Evolutionary conservation across 2,888 invertebrate species (phyloP).

Genomic region (Sympetrum striolatum): DNA sequence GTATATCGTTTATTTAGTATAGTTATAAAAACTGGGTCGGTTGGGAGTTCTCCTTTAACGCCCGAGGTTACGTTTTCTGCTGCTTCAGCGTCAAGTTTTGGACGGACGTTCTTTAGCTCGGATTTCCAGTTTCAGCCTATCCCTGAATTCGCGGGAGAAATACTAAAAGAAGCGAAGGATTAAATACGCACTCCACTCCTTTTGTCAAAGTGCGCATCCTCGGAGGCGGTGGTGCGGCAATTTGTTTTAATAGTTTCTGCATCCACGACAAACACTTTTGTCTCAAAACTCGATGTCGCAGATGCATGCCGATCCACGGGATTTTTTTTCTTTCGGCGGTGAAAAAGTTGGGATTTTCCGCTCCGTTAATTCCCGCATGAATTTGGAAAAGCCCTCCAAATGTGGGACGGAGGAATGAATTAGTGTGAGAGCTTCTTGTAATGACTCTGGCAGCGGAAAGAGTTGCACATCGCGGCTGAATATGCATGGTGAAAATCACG

Average conservation of each 20-base stretch:
- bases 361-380: neutral
- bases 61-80: too few relatives aligned
- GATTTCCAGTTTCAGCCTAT: too few relatives aligned
- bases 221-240: neutral
- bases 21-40: too few relatives aligned
- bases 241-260: neutral
- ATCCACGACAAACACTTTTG: neutral
- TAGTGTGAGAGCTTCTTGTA: neutral
- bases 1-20: too few relatives aligned
- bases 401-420: neutral
- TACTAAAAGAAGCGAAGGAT: neutral
- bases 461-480: too few relatives aligned
- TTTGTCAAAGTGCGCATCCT: too few relatives aligned
- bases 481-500: too few relatives aligned
- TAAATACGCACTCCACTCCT: too few relatives aligned
- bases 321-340: neutral
- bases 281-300: neutral
- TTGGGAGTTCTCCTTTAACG: too few relatives aligned
- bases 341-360: neutral
- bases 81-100: too few relatives aligned
- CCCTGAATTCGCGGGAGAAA: neutral
- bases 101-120: too few relatives aligned
- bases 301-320: neutral
- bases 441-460: too few relatives aligned
- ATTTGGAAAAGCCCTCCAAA: neutral